A percentile compares a stretch with the other conserved stretches of the same genome.
Evolutionary conservation across 2,888 invertebrate species (phyloP).

Genomic region (Megaustenia siamemsis): DNA sequence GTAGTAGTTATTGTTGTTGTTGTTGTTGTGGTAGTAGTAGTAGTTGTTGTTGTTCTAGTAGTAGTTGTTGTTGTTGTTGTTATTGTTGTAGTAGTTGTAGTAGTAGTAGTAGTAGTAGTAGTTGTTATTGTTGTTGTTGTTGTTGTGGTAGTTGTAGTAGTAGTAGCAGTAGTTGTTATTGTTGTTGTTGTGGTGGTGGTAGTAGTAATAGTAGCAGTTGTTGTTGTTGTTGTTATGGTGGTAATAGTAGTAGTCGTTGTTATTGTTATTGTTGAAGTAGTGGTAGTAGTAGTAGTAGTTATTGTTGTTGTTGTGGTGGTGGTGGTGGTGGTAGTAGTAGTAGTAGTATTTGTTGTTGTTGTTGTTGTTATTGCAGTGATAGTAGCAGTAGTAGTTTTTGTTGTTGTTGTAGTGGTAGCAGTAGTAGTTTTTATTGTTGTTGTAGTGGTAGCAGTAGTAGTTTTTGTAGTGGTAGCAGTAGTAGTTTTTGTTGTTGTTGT

Average conservation of each 20-base stretch:
- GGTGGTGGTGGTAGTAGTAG: too few species aligned
- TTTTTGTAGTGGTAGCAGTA: not conserved
- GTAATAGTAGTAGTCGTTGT: too few species aligned
- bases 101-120: not conserved
- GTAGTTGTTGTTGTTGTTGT: not conserved
- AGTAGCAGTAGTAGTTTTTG: too few species aligned
- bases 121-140: too few species aligned
- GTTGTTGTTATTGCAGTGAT: too few species aligned
- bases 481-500: not conserved
- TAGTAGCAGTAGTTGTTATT: conserved; percentile 9
- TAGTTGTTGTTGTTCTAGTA: not conserved
- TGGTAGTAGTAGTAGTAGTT: not conserved
- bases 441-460: not conserved
- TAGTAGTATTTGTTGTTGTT: too few species aligned
- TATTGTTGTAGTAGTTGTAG: too few species aligned
- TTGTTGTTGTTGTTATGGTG: conserved; percentile 7
- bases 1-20: not conserved
- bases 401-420: too few species aligned
- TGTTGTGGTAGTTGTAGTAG: too few species aligned
- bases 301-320: not conserved
- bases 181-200: not conserved
- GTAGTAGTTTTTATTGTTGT: not conserved
- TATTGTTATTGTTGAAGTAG: too few species aligned
- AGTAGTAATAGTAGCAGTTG: not conserved
- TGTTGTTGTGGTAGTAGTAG: too few species aligned